Conservation (phyloP, 2,797 vertebrate genomes). For the Falco columbarius region DNA sequence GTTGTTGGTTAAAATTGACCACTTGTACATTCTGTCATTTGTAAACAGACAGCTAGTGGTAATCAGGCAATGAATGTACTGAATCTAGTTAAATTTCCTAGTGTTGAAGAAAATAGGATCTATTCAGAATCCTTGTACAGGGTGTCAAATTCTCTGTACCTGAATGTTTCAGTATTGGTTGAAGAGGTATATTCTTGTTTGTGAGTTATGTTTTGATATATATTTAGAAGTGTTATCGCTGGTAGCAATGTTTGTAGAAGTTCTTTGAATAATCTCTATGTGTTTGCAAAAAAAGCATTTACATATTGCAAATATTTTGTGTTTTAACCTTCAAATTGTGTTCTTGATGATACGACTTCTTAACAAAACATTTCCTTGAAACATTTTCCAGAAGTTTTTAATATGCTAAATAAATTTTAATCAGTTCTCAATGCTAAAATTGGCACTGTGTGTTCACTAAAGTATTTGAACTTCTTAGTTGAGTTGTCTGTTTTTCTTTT, state of each 20-base stretch:
- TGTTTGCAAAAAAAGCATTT: not conserved
- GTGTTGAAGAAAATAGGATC: not conserved
- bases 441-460: not conserved
- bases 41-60: not conserved
- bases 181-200: not conserved
- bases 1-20: not conserved
- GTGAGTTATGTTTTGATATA: not conserved
- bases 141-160: not conserved
- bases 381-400: not conserved
- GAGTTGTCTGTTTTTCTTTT: not conserved
- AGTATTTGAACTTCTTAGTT: not conserved
- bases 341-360: not conserved
- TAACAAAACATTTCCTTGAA: not conserved
- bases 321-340: not conserved
- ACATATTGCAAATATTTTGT: not conserved
- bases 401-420: constrained; percentile 26
- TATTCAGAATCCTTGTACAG: not conserved
- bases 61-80: rapidly evolving
- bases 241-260: not conserved
- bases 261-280: not conserved
- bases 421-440: not conserved
- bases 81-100: not conserved
- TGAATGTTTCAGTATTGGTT: not conserved
- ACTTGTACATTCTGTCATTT: not conserved
- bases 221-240: not conserved